Evolutionary conservation across 2,113 vertebrate genomes (phyloP).

Genomic region (Pithys albifrons): DNA sequence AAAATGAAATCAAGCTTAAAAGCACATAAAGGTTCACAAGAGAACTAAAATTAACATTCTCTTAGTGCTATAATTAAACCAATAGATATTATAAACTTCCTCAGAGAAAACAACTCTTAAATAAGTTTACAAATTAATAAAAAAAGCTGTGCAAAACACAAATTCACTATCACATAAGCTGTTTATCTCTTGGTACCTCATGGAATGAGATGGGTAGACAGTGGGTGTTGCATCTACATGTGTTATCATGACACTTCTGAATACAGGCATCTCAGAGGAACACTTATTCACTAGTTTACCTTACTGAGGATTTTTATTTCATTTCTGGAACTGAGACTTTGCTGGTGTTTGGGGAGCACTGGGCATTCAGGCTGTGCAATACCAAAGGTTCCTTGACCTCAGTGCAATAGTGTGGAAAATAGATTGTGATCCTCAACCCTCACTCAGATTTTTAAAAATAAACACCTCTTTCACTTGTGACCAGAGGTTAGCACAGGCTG

Average conservation of each 20-base stretch:
- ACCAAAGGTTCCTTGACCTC: neutral
- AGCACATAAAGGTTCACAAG: neutral
- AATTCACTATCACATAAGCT: neutral
- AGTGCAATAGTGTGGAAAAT: neutral
- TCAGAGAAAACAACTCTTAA: neutral
- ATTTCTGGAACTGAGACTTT: neutral
- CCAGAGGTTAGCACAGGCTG: neutral
- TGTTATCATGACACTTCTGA: neutral
- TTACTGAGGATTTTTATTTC: neutral
- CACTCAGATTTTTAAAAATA: neutral
- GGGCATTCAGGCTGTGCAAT: neutral
- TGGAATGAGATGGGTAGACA: neutral
- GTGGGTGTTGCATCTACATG: fast-evolving
- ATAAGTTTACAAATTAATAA: neutral
- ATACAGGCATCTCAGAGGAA: neutral
- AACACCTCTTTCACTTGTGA: neutral
- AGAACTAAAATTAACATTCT: neutral
- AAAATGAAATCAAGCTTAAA: conserved; percentile 8
- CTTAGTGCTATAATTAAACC: neutral
- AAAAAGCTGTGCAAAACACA: neutral
- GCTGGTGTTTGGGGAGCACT: neutral
- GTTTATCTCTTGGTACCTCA: neutral
- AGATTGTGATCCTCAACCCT: neutral
- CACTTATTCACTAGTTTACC: neutral
- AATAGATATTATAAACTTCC: neutral